Evolutionary conservation across 2,888 invertebrate species (phyloP).

Genomic region (Sericinus montela): DNA sequence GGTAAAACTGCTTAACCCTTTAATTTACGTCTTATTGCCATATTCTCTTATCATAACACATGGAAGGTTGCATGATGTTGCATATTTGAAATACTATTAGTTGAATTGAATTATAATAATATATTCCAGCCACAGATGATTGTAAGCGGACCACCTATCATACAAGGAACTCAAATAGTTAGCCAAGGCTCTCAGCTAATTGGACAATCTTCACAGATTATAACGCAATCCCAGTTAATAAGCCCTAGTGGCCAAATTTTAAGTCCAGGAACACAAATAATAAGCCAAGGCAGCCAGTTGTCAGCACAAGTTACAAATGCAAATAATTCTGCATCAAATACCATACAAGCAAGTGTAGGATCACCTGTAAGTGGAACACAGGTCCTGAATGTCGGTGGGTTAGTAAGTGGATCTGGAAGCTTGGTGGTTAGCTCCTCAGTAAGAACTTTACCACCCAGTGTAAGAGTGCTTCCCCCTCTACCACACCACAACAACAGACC

Average conservation of each 20-base stretch:
- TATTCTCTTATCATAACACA: too few relatives aligned
- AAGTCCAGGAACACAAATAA: conserved; percentile 67
- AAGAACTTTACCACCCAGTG: conserved; percentile 61
- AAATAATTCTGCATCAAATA: conserved; percentile 38
- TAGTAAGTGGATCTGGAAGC: conserved; percentile 53
- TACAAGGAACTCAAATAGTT: conserved; percentile 67
- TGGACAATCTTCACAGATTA: conserved; percentile 60
- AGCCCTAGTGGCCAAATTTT: conserved; percentile 54
- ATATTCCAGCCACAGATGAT: conserved; percentile 69
- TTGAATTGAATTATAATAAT: background rate
- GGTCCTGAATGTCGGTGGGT: conserved; percentile 60
- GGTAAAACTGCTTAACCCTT: conserved; percentile 41
- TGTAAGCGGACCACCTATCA: conserved; percentile 60
- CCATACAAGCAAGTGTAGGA: conserved; percentile 45
- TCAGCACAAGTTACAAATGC: conserved; percentile 54
- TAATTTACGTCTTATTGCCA: too few relatives aligned
- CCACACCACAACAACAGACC: conserved; percentile 63
- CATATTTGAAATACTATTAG: background rate
- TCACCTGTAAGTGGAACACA: conserved; percentile 51
- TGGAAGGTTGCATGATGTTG: too few relatives aligned
- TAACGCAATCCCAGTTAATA: conserved; percentile 61
- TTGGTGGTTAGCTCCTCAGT: conserved; percentile 64
- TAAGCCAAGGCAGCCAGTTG: conserved; percentile 68
- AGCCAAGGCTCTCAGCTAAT: conserved; percentile 65
- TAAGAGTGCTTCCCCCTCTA: conserved; percentile 63